Evolutionary conservation across 1,140 invertebrate species (phyloP).

Genomic region (Papilio aristodemus): DNA sequence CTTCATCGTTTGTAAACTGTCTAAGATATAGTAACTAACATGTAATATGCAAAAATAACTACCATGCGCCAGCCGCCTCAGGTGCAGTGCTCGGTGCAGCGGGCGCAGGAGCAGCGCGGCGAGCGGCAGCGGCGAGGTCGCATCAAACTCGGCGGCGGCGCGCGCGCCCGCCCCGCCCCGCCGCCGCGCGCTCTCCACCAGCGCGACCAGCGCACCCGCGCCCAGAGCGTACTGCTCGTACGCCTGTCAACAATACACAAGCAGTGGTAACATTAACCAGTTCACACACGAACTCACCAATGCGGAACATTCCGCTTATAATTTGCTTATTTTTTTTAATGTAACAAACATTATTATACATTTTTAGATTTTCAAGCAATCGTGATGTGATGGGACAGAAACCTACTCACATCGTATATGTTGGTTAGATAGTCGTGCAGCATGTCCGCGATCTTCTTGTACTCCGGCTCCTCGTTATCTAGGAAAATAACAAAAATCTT

Average conservation of each 20-base stretch:
- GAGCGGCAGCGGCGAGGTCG: conserved; percentile 84
- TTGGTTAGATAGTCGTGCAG: conserved; percentile 63
- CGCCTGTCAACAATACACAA: conserved; percentile 43
- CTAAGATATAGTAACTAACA: too few species aligned
- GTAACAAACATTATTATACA: too few species aligned
- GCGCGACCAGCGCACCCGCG: conserved; percentile 55
- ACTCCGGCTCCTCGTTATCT: conserved; percentile 71
- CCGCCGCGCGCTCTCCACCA: conserved; percentile 63
- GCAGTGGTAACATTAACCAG: background rate
- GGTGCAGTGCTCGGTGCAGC: conserved; percentile 93
- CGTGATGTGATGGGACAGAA: too few species aligned
- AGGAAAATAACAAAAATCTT: conserved; percentile 36
- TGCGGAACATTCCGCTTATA: too few species aligned
- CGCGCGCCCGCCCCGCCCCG: conserved; percentile 44
- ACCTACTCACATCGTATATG: conserved; percentile 65
- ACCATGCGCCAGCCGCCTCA: conserved; percentile 91
- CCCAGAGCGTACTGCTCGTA: conserved; percentile 52
- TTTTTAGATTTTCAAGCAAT: too few species aligned
- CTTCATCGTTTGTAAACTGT: too few species aligned
- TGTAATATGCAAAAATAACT: conserved; percentile 38
- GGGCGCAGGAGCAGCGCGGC: conserved; percentile 94
- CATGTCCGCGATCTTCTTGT: conserved; percentile 66
- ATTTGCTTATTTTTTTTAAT: too few species aligned
- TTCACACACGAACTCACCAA: background rate
- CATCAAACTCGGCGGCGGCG: conserved; percentile 52